Evolutionary conservation across 1,140 invertebrate genomes (phyloP).

Genomic region (Brachionus rubens): DNA sequence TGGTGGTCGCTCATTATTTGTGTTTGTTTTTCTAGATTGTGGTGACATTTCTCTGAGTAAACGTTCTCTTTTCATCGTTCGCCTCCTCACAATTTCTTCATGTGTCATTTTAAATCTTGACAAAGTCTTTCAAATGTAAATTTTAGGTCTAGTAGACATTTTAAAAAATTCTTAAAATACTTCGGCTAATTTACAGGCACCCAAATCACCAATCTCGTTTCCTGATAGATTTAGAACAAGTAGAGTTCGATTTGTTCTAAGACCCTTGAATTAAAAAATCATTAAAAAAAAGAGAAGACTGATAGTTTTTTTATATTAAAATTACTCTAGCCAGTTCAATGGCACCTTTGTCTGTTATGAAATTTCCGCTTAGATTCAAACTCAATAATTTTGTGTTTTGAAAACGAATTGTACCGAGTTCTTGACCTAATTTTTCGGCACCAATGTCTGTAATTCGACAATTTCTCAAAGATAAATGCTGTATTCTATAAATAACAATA

Average conservation of each 20-base stretch:
- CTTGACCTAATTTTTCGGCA: constrained; percentile 51
- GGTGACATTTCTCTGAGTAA: constrained; percentile 13
- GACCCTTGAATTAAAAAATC: constrained; percentile 53
- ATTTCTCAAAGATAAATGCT: constrained; percentile 55
- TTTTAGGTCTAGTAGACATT: neutral
- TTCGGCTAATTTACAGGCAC: constrained; percentile 54
- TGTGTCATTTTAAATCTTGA: constrained; percentile 57
- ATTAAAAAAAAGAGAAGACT: neutral
- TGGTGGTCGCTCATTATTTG: neutral
- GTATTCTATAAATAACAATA: neutral
- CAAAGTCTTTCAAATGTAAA: constrained; percentile 45
- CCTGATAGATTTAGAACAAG: constrained; percentile 54
- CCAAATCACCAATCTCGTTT: constrained; percentile 57
- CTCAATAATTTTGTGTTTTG: constrained; percentile 56
- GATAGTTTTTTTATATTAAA: neutral
- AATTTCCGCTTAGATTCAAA: constrained; percentile 57
- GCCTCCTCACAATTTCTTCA: constrained; percentile 58
- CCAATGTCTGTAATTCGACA: constrained; percentile 56
- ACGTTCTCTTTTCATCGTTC: constrained; percentile 47
- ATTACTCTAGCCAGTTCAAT: constrained; percentile 50
- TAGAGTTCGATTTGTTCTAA: constrained; percentile 57
- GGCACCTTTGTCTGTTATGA: constrained; percentile 55
- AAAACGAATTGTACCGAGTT: constrained; percentile 53
- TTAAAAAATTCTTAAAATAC: constrained; percentile 48
- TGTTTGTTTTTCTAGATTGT: neutral